These are phyloP conservation scores for Tachystola acroxantha DNA, from an alignment of 2,888 invertebrate species.

Conservation along the genomic window DNA sequence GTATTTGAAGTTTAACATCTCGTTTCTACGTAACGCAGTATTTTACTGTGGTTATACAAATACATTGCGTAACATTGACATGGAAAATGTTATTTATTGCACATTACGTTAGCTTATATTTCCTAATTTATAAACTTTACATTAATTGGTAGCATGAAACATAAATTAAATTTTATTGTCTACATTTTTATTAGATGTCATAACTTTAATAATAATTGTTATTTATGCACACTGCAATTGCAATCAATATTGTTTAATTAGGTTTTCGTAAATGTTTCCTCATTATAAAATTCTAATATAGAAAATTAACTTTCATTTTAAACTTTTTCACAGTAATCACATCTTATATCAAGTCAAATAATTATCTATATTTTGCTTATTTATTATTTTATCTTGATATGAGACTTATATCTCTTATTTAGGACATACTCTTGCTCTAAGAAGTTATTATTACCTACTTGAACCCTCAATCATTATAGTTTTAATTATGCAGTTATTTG, in stretches of 20 bases:
- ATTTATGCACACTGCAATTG: neutral
- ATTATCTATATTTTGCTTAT: too few species aligned
- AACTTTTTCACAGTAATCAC: too few species aligned
- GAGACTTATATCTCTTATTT: too few species aligned
- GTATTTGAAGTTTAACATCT: neutral
- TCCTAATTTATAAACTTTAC: slow-evolving; percentile 2
- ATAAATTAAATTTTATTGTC: neutral
- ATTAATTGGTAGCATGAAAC: neutral
- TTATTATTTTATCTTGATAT: too few species aligned
- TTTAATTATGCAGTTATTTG: too few species aligned
- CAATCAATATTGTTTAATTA: neutral
- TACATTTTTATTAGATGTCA: neutral
- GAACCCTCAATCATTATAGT: too few species aligned
- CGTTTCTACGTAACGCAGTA: neutral
- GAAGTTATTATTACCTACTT: too few species aligned
- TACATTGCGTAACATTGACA: slow-evolving; percentile 4
- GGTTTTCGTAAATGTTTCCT: too few species aligned
- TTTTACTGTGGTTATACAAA: slow-evolving; percentile 1
- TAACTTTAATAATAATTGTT: neutral
- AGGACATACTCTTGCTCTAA: too few species aligned
- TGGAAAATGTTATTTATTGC: slow-evolving; percentile 7
- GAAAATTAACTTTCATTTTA: too few species aligned
- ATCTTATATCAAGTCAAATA: too few species aligned
- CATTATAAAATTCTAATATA: too few species aligned
- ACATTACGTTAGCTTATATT: slow-evolving; percentile 4